Evolutionary conservation across 2,113 vertebrate genomes (phyloP), one percentile per base, ranked within the genome.

Genomic region (Otis tarda): DNA sequence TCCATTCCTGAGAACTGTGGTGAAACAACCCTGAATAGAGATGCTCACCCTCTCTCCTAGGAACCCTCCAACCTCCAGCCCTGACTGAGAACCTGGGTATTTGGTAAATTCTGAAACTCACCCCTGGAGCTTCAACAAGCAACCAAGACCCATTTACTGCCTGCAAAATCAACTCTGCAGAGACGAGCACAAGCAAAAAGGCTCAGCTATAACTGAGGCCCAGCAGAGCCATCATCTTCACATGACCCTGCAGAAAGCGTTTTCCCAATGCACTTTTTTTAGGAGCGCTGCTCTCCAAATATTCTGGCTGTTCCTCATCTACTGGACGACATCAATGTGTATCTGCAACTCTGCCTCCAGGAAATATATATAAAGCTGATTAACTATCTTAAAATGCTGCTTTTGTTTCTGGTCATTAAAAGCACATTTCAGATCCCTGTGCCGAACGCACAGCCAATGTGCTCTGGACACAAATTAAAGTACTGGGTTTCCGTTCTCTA

Each of bases 361-460:
- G 91, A 94, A 93, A 91, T 23, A 52, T 59, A 68, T 24, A 35
- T 27, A 67, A 81, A 89, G 65, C 43, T 80, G 85, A 91, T 73
- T 87, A 74, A 89, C 70, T 77, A 89, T 68, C 77, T 93, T 88
- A 74, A 97, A 96, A 84, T 31, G 63, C 68, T 86, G 74, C 71
- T 67, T 97, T 95, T 45, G 33, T 92, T 96, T 90, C 39, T 87
- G 89, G 57, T 95, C 81, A 78, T 75, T 91, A 89, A 63, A 68
- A 88, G 50, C 87, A 70, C 69, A 41, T 90, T 95, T 92, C 61
- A 82, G 71, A 86, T 71, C 83, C 87, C 86, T n/a, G 25, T 11
- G 53, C 70, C 23, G n/a, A 92, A 94, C 4, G 24, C 11, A 5
- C 20, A 69, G 55, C 45, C 22, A 17, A 83, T 23, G 21, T 31